Percentiles rank a stretch among this genome's conserved stretches.
phyloP scores from a whole-genome alignment of 2,888 invertebrate species.

The Drosophila imparisetae region DNA sequence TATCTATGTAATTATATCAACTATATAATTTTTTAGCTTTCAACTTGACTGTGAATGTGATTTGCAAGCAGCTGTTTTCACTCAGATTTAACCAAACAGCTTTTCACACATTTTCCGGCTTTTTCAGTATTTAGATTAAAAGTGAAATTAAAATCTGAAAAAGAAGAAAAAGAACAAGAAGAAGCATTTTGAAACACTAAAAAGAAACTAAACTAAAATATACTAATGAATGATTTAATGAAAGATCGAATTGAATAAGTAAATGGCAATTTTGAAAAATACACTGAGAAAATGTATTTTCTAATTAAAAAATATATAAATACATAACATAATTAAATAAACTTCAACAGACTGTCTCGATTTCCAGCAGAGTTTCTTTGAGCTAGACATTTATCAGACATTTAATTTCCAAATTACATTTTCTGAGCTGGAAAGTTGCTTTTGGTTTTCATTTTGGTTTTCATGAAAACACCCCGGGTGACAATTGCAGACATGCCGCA shows the following conservation, averaged over 20 bases:
- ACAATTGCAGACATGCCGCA: constrained; percentile 58
- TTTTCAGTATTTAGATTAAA: not conserved
- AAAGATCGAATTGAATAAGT: not conserved
- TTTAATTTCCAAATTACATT: constrained; percentile 54
- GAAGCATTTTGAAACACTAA: not conserved
- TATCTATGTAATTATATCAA: not conserved
- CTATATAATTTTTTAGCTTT: not conserved
- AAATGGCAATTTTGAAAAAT: no score
- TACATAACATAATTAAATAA: no score
- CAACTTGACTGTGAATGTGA: not conserved
- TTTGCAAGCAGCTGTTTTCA: not conserved
- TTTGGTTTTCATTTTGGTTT: constrained; percentile 2
- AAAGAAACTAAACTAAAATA: no score
- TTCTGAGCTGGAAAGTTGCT: not conserved
- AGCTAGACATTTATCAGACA: constrained; percentile 58
- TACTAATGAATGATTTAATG: not conserved
- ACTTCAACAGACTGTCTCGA: not conserved
- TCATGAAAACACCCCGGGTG: constrained; percentile 57
- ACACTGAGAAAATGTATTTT: not conserved
- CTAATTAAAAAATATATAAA: not conserved
- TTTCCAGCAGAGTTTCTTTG: not conserved
- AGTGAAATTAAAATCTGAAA: no score
- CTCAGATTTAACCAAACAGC: not conserved
- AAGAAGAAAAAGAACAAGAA: no score
- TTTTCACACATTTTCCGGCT: not conserved